Evolutionary conservation across 1,140 invertebrate species (phyloP), one percentile per base, ranked within the genome.

Genomic region (Zaprionus ornatus): DNA sequence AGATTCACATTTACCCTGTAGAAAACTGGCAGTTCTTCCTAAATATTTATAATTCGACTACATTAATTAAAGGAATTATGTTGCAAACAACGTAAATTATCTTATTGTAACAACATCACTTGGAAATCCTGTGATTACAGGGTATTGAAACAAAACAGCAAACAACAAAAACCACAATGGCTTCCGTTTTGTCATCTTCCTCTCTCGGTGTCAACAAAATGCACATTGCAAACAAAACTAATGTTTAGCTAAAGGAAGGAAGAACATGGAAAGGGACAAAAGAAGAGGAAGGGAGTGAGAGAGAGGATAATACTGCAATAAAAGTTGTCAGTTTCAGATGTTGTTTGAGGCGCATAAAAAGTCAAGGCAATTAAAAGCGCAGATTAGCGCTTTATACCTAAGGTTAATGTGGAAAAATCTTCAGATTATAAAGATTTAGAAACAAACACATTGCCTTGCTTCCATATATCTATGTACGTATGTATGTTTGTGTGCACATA

Each of bases 181-280:
- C 74, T 80, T 81, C 63, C 59, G 42, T 56, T 82, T 54, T 52
- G 45, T 60, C 69, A 72, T 66, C 21, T 40, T 29, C 19, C 35
- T 69, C 55, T 45, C 64, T 66, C 80, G 66, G 63, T 32, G 62
- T 52, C 74, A 52, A 61, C 79, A 67, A 68, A 68, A 68, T 60
- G 66, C 50, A 48, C 29, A 72, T 40, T 42, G 69, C 54, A 21
- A 60, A 66, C 73, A 55, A 76, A 83, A 83, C 59, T 83, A 80
- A 83, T 74, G 62, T 84, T 84, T 54, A 56, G 25, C 48, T 21
- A 45, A 17, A 45, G 40, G 40, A 45, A 45, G 40, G 40, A 45
- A 7, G n/a, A 7, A 3, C 35, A 37, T n/a, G 13, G 40, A 9
- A 17, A n/a, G 5, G 40, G 4, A 17, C 6, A 17, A 48, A 17